Percentiles rank a stretch among this genome's conserved stretches.
Conservation (phyloP, 2,113 vertebrate species). For the Isichthys henryi region DNA sequence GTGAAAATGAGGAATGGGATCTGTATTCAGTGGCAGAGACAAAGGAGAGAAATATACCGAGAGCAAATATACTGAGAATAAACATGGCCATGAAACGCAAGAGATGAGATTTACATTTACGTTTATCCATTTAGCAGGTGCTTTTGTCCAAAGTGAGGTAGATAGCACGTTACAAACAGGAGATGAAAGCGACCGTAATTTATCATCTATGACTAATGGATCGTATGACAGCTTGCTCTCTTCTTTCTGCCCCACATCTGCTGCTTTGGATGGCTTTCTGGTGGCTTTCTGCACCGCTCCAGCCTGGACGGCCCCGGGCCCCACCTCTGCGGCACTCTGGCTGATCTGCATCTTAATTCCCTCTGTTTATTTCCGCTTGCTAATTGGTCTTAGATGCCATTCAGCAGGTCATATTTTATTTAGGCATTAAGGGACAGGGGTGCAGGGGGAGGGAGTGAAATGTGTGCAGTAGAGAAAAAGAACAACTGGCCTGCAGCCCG, state of each 20-base stretch:
- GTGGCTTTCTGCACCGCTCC: neutral
- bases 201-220: neutral
- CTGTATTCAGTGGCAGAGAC: neutral
- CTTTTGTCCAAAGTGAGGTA: neutral
- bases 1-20: neutral
- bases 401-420: constrained; percentile 1
- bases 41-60: neutral
- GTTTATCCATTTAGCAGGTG: neutral
- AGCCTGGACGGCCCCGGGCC: neutral
- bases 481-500: neutral
- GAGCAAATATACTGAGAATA: neutral
- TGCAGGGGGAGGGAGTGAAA: neutral
- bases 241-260: neutral
- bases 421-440: neutral
- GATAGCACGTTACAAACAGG: neutral
- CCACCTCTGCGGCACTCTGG: too few species aligned
- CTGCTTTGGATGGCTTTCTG: neutral
- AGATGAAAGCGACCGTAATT: neutral
- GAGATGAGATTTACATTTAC: neutral
- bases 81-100: neutral
- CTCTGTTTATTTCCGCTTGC: neutral
- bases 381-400: neutral
- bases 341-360: neutral
- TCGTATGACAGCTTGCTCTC: neutral
- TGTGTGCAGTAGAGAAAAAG: neutral